These are phyloP conservation scores for Zygaena filipendulae DNA, from an alignment of 2,888 invertebrate genomes.

Conservation along the genomic window DNA sequence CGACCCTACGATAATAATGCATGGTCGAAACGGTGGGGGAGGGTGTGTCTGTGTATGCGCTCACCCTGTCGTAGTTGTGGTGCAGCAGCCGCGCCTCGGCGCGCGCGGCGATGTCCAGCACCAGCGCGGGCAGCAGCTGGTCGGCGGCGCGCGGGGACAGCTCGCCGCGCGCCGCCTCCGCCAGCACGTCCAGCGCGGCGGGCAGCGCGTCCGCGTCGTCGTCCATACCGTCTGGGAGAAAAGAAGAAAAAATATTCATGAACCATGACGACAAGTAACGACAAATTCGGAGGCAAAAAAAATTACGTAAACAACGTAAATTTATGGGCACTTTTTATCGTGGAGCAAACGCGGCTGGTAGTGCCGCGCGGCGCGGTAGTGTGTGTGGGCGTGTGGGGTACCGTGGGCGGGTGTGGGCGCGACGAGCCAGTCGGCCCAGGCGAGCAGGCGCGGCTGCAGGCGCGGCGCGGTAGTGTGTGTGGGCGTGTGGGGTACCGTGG, in stretches of 20 bases:
- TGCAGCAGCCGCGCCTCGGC: constrained; percentile 30
- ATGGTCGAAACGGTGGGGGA: not conserved
- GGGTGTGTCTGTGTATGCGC: constrained; percentile 1
- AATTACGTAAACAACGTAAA: not conserved
- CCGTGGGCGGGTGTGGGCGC: no score
- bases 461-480: no score
- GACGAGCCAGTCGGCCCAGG: no score
- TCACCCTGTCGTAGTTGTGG: constrained; percentile 33
- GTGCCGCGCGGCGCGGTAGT: no score
- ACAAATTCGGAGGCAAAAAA: not conserved
- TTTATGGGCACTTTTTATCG: no score
- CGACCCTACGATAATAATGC: no score
- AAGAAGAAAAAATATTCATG: not conserved
- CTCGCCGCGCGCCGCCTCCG: constrained; percentile 25
- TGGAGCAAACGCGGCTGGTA: not conserved
- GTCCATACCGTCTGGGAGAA: constrained; percentile 33
- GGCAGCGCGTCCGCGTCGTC: constrained; percentile 46
- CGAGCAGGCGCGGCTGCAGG: no score
- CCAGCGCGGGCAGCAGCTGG: constrained; percentile 24
- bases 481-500: no score
- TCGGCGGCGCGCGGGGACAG: constrained; percentile 25
- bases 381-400: no score
- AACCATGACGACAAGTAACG: not conserved
- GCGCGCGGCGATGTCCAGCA: constrained; percentile 28
- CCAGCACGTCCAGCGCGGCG: constrained; percentile 35